These are phyloP conservation scores for Cassiopea xamachana DNA, from an alignment of 30 jellyfish, hydroid and myxozoan species.

Conservation along the genomic window DNA sequence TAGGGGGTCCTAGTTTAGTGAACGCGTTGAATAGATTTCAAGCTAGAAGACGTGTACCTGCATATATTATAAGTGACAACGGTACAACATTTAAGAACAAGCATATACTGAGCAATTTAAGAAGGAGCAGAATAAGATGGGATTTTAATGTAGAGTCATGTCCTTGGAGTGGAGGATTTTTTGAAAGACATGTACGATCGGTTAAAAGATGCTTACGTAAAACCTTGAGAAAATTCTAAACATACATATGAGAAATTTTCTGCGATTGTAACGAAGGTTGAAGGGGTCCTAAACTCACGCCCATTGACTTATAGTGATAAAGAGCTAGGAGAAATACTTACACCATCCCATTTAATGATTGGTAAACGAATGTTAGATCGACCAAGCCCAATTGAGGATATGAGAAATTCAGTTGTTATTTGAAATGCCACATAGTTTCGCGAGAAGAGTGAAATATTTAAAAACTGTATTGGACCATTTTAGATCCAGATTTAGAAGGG, in stretches of 20 bases:
- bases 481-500: not conserved
- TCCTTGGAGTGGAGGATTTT: not conserved
- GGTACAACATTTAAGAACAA: not conserved
- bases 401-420: not conserved
- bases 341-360: not conserved
- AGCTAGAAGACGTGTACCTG: too few species aligned
- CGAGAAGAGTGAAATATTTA: not conserved
- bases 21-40: too few species aligned
- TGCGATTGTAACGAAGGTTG: not conserved
- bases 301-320: not conserved
- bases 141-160: not conserved
- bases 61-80: not conserved
- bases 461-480: not conserved
- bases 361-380: not conserved
- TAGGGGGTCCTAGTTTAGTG: too few species aligned
- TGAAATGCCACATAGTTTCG: not conserved
- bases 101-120: not conserved
- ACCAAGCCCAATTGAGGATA: not conserved
- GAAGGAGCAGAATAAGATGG: not conserved
- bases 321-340: not conserved
- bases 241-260: not conserved
- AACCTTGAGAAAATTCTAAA: not conserved
- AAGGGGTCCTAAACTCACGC: not conserved
- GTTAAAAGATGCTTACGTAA: not conserved
- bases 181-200: not conserved